A percentile compares a stretch with the other conserved stretches of the same genome.
These are phyloP conservation scores for Empis stercorea DNA, from an alignment of 2,888 invertebrate genomes.

Conservation along the genomic window DNA sequence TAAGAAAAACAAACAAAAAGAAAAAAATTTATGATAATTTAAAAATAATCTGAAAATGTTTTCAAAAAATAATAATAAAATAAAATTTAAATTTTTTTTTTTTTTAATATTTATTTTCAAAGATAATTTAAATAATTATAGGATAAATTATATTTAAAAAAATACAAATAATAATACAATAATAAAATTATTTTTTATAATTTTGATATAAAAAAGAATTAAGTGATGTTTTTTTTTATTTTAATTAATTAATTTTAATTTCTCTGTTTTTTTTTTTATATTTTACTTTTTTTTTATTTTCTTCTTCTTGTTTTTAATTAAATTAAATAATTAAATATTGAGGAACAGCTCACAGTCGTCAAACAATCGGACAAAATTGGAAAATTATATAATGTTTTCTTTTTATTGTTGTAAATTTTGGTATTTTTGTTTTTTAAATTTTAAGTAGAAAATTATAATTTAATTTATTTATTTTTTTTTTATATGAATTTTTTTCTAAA, in stretches of 20 bases:
- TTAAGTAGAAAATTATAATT: too few relatives aligned
- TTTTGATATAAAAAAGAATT: neutral
- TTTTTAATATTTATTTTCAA: neutral
- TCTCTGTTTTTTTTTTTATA: neutral
- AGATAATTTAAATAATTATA: neutral
- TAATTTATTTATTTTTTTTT: too few relatives aligned
- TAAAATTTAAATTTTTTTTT: neutral
- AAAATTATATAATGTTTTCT: too few relatives aligned
- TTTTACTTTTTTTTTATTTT: neutral
- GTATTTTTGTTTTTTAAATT: too few relatives aligned
- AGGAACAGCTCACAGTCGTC: slow-evolving; percentile 7
- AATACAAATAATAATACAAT: neutral
- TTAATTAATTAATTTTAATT: neutral
- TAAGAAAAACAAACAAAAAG: too few relatives aligned
- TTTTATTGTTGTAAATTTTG: too few relatives aligned
- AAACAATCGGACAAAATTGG: neutral
- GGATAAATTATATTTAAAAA: neutral
- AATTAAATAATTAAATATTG: neutral
- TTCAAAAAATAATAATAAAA: neutral
- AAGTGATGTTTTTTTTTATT: neutral
- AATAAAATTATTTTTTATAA: neutral
- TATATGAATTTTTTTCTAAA: too few relatives aligned
- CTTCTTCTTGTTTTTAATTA: too few relatives aligned
- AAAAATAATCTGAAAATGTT: too few relatives aligned
- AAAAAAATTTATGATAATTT: neutral